Base-by-base conservation (phyloP, 1,140 invertebrate species). In the Batillaria attramentaria region DNA sequence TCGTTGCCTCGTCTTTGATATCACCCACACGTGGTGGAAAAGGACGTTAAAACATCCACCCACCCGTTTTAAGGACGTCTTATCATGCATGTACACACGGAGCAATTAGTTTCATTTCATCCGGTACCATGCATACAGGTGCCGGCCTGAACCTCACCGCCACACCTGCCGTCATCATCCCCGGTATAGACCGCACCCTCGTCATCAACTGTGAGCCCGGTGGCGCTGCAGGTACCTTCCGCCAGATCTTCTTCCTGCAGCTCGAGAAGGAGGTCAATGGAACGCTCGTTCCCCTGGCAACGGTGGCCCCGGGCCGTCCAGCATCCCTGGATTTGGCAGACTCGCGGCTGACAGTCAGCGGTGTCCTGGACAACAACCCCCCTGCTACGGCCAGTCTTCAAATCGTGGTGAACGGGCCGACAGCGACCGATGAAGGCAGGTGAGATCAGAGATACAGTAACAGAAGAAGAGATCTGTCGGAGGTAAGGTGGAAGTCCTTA, bases 171-270 rank as follows among this genome's bases (percentile, higher is more conserved):
- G 66, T 39, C 16, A 13, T 69, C 35, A 41, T 69, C 37, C 66
- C 66, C 37, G 66, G 66, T 24, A 35, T 69, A 39, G 42, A 6
- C 35, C 66, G 4, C 16, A 41, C 66, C 66, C 28, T 69, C 35
- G n/a, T 5, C 35, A 3, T 69, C 8, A 37, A 24, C 0, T 69
- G 66, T 39, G 37, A 39, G 35, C 66, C 66, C 2, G 66, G 66
- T 24, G 35, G 16, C 37, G 5, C 28, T 18, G 66, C 37, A 0
- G 2, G n/a, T 39, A 20, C 39, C 28, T 69, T 41, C 66, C 66
- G 66, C 37, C 28, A 69, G 37, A 5, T 69, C 13, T 24, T 69
- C 16, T 39, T 69, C 66, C 33, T 69, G 35, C 66, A 69, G 66
- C 20, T 69, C 35, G 35, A 41, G 66, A 20, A 13, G 3, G 13